Evolutionary conservation across 2,113 vertebrate species (phyloP), one percentile per base, ranked within the genome.

Genomic region (Thunnus thynnus): DNA sequence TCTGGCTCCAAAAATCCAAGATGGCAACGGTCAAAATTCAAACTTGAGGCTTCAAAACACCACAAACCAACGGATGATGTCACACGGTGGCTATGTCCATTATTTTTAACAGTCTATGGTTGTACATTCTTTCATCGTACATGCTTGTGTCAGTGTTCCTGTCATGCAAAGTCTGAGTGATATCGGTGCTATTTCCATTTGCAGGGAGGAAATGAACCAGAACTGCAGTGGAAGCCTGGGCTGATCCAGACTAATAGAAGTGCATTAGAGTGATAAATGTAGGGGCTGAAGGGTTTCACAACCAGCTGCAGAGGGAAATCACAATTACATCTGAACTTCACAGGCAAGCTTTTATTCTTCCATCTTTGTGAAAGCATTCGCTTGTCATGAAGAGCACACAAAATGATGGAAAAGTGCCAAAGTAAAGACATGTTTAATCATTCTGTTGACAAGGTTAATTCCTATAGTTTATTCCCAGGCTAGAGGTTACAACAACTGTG

Each of bases 401-500:
- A 27, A 60, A 36, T 32, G 5, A 20, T 30, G 27, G 27, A 30
- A 30, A 30, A 30, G 27, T 30, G 27, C 27, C 27, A 30, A 30
- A 30, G 36, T 4, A 3, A 8, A 17, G 51, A 5, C 52, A 11
- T 18, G 50, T 60, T 41, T 61, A n/a, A 67, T 66, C 25, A 13
- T 22, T 64, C 56, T 30, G n/a, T 66, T 56, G 62, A 66, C 41
- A 17, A 32, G 72, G 7, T 65, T 57, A 36, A 66, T 76, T 48
- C 25, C 27, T 30, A 30, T 32, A 56, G 7, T 36, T 56, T 57
- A 36, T 66, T 76, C 47, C 41, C 22, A 22, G n/a, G 30, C 17
- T 14, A 12, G 48, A 47, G 48, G 36, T 62, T 20, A 48, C 4
- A 48, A 16, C 47, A 22, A 32, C 36, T 56, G 58, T 57, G 50